Base-by-base conservation (phyloP, 2,888 invertebrate species). In the Myopa testacea region DNA sequence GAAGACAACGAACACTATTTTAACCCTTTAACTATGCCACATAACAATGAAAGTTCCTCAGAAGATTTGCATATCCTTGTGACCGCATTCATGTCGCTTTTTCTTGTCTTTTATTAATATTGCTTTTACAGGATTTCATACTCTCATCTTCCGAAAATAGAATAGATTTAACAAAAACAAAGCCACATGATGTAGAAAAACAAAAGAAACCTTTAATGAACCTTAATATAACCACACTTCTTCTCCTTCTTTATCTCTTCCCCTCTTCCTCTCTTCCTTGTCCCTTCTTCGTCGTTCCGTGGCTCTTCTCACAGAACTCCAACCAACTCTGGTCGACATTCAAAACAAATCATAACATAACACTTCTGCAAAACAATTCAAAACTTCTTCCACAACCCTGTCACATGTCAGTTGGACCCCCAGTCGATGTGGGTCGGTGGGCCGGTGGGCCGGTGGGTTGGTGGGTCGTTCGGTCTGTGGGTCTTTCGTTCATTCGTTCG, bases 331-430 rank as follows among this genome's bases (percentile, higher is more conserved):
- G 37, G 58, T 12, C 58, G 58, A 34, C 26, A 38, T 60, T 58
- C 60, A 19, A 37, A 71, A 71, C 60, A 38, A 71, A 71, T 58
- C 60, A 58, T 58, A 45, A 45, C 55, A n/a, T 55, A 14, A 55
- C 34, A 45, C 45, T 40, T 58, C n/a, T 10, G 37, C 4, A 19
- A 69, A 37, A 58, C 71, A 60, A 71, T 71, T 38, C 37, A 50
- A 34, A 3, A 68, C 68, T 38, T 38, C 26, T 26, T 4, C 60
- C n/a, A 38, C 60, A 58, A 45, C 16, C 58, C 58, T 19, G n/a
- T n/a, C 38, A 55, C 55, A 55, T 55, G 55, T 55, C 55, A 55
- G 55, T 45, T 10, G 45, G 10, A 6, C 2, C 50, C n/a, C n/a
- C n/a, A 3, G 6, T 45, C 7, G 10, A 10, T 45, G 45, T 2